phyloP scores from a whole-genome alignment of 2,888 invertebrate species.

The Caenorhabditis uteleia region DNA sequence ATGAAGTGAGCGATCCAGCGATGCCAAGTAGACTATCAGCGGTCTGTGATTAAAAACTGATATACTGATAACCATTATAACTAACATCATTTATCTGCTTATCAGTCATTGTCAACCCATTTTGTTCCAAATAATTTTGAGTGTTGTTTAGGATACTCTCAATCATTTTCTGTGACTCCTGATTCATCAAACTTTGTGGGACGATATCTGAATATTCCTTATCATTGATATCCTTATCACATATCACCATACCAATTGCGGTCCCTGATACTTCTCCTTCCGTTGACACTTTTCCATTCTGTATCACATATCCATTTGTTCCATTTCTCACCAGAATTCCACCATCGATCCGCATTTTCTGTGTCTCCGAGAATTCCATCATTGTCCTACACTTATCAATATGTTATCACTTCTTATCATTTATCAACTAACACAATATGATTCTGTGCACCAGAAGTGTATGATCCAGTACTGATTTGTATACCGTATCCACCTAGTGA shows the following conservation, averaged over 20 bases:
- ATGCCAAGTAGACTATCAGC: slow-evolving; percentile 38
- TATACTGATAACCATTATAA: slow-evolving; percentile 10
- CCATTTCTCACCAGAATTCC: slow-evolving; percentile 47
- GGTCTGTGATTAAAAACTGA: slow-evolving; percentile 25
- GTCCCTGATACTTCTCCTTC: slow-evolving; percentile 41
- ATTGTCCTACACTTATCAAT: slow-evolving; percentile 25
- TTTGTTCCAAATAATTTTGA: slow-evolving; percentile 34
- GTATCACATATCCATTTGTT: slow-evolving; percentile 47
- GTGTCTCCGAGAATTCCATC: slow-evolving; percentile 37
- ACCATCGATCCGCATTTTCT: slow-evolving; percentile 36
- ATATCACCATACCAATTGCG: slow-evolving; percentile 13
- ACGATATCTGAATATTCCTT: slow-evolving; percentile 28
- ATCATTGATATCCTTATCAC: neutral
- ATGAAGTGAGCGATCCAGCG: slow-evolving; percentile 24
- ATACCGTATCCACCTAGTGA: slow-evolving; percentile 35
- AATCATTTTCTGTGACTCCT: slow-evolving; percentile 44
- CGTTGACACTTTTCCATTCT: slow-evolving; percentile 42
- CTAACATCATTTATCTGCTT: slow-evolving; percentile 37
- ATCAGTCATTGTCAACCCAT: slow-evolving; percentile 48
- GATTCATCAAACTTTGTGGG: slow-evolving; percentile 47
- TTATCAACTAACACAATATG: slow-evolving; percentile 21
- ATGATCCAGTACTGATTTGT: slow-evolving; percentile 30
- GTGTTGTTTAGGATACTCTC: slow-evolving; percentile 43
- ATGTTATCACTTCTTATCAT: neutral
- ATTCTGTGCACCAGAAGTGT: slow-evolving; percentile 17